Evolutionary conservation across 2,113 vertebrate species (phyloP), one percentile per base, ranked within the genome.

Genomic region (Cephalophus harveyi): DNA sequence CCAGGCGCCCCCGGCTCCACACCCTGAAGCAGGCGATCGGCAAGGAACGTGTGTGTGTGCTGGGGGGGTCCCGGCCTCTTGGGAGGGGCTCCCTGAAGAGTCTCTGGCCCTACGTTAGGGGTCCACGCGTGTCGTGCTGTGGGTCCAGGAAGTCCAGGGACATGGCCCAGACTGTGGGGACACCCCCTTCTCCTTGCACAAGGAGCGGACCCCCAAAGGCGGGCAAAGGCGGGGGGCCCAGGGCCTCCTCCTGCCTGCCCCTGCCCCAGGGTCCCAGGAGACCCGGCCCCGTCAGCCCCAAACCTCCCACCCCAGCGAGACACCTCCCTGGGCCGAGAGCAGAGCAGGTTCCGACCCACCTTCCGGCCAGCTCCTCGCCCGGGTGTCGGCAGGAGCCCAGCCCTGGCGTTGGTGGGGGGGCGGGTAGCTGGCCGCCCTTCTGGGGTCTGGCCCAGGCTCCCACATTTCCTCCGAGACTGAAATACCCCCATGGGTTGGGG

Each of bases 61-160:
- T 2, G 19, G 10, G 82, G 82, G 55, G 17, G 64, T 4, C 71
- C 27, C 0, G 36, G 78, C 21, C 28, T 7, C 19, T 8, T 5
- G 7, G 13, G 6, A 6, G 46, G 28, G 33, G 14, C 16, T 64
- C 57, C 25, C 71, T 46, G 33, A 43, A 67, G 88, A 7, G 21
- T 0, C 7, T 7, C 25, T 67, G 57, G 28, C 13, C 25, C 5
- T 14, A 55, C 28, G 13, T 3, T 5, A 28, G 33, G 43, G n/a
- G 1, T 36, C 11, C 36, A 25, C 0, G 5, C 11, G 7, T 8
- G 2, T 48, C 3, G 2, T 1, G 50, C 23, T 4, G 1, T 71
- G n/a, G n/a, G 33, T 16, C 27, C 46, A 52, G 27, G 33, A 60
- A 89, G 16, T 25, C 23, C n/a, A 0, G 1, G 76, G 40, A 78